A percentile compares a stretch with the other conserved stretches of the same genome.
phyloP scores from a whole-genome alignment of 2,888 invertebrate genomes.

The Torymus aiolomorphi region DNA sequence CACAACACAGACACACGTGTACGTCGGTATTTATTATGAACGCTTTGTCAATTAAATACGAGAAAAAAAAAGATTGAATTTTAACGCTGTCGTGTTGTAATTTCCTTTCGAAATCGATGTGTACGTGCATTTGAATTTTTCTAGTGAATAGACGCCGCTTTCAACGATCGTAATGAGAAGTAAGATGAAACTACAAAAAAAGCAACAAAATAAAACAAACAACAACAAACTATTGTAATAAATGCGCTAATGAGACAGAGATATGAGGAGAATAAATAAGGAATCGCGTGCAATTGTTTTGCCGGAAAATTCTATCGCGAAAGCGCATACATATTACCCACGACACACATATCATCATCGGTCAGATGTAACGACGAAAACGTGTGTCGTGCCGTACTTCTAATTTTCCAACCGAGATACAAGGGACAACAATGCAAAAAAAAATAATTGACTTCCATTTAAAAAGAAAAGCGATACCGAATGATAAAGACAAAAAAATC shows the following conservation, averaged over 20 bases:
- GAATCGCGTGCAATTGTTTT: slow-evolving; percentile 9
- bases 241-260: slow-evolving; percentile 7
- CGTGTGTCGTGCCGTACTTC: slow-evolving; percentile 7
- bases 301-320: too few relatives aligned
- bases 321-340: neutral
- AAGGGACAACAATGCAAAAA: slow-evolving; percentile 7
- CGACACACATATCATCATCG: neutral
- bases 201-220: slow-evolving; percentile 8
- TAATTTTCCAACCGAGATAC: slow-evolving; percentile 4
- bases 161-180: slow-evolving; percentile 23
- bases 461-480: neutral
- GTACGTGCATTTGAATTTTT: slow-evolving; percentile 46
- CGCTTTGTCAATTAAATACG: slow-evolving; percentile 75
- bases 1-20: slow-evolving; percentile 59
- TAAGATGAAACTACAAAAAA: slow-evolving; percentile 8
- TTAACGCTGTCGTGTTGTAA: slow-evolving; percentile 43
- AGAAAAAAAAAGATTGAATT: slow-evolving; percentile 43
- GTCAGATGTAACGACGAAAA: neutral
- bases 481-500: slow-evolving; percentile 21
- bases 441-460: neutral
- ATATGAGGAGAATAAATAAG: neutral
- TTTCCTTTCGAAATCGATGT: slow-evolving; percentile 40
- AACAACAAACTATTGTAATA: slow-evolving; percentile 21
- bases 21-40: slow-evolving; percentile 74
- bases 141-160: slow-evolving; percentile 27